Percentiles rank a stretch among this genome's conserved stretches.
phyloP scores from a whole-genome alignment of 2,888 invertebrate genomes.

The Diabrotica balteata region DNA sequence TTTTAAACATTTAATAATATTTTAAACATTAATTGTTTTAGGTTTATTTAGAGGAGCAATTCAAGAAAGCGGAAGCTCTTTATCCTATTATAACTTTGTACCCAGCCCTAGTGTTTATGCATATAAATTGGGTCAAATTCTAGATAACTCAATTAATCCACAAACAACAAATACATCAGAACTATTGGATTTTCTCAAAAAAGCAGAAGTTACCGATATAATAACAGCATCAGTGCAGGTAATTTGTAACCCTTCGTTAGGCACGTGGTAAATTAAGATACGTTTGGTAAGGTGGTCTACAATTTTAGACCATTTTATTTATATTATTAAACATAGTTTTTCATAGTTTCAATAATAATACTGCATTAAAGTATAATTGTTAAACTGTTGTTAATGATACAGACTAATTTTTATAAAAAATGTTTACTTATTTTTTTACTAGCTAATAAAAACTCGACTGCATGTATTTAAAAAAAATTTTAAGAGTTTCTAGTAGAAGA shows the following conservation, averaged over 20 bases:
- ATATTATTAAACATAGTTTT: too few relatives aligned
- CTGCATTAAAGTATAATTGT: too few relatives aligned
- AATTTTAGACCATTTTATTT: too few relatives aligned
- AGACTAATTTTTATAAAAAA: too few relatives aligned
- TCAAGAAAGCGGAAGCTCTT: conserved; percentile 1
- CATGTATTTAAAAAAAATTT: too few relatives aligned
- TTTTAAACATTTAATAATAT: background rate
- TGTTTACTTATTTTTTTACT: too few relatives aligned
- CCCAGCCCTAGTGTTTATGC: background rate
- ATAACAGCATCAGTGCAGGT: background rate
- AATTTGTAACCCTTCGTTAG: background rate
- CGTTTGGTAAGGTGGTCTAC: too few relatives aligned
- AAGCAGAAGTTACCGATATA: background rate
- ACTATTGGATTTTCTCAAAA: background rate
- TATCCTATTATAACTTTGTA: background rate
- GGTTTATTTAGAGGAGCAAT: background rate
- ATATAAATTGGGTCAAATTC: background rate
- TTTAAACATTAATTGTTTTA: background rate
- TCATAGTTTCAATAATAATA: too few relatives aligned
- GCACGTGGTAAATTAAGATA: too few relatives aligned
- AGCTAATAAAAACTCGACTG: too few relatives aligned
- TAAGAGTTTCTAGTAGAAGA: too few relatives aligned
- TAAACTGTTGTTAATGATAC: too few relatives aligned
- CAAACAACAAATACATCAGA: background rate
- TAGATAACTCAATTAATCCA: background rate